Base-by-base conservation (phyloP, 2,113 vertebrate genomes). In the Zosterops pallidus region DNA sequence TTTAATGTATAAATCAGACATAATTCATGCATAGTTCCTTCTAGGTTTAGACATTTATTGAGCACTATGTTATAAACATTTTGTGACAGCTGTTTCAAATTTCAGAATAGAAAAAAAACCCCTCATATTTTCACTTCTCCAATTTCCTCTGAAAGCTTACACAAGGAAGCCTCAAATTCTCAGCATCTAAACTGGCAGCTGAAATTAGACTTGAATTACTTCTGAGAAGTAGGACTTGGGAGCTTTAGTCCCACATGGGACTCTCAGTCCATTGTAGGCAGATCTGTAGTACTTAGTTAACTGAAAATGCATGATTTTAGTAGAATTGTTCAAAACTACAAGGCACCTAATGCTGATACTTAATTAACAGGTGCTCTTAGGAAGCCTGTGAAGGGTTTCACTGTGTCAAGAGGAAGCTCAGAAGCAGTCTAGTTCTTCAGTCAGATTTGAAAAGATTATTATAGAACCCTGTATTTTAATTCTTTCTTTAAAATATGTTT, bases 1-100 rank as follows among this genome's bases (percentile, higher is more conserved):
- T 95, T 96, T 95, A 94, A 96, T 89, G 65, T 94, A 91, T 95
- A 96, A 94, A 94, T 94, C 94, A 89, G 94, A 33, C n/a, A 75
- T 86, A 92, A 96, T 94, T 96, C 76, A 93, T 92, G 79, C 88
- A 3, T 74, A 75, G 55, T 76, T 92, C 79, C 56, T 95, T 94
- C 83, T 86, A 97, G 90, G 85, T 92, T 94, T 94, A 93, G 94
- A 90, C 92, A 77, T 94, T 95, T 96, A 86, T 81, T 76, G 92
- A 92, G 77, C 44, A 37, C 68, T 90, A 21, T 70, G 86, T 75
- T 96, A 88, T 90, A 95, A 96, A 92, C 67, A 81, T 88, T 92
- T 95, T 47, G 71, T 94, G 76, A 91, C 88, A 96, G 92, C 93
- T 96, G 93, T 93, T 96, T 92, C 75, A 86, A 88, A 93, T 95